phyloP scores from a whole-genome alignment of 2,797 vertebrate genomes.

The Rousettus madagascariensis region DNA sequence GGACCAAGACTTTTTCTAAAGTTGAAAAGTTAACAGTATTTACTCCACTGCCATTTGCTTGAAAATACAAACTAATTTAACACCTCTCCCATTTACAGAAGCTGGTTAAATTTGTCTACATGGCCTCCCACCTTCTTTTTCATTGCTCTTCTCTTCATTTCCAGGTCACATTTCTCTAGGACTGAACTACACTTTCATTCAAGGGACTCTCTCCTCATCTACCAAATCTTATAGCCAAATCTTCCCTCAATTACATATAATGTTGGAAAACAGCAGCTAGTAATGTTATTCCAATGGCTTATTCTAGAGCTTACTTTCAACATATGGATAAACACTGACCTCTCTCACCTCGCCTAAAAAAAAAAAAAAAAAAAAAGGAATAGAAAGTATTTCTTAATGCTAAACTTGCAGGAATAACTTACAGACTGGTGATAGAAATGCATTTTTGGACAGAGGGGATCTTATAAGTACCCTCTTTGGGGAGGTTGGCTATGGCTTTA shows the following conservation, averaged over 20 bases:
- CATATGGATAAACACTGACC: background rate
- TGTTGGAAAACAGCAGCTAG: background rate
- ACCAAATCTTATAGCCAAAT: background rate
- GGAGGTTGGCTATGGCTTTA: background rate
- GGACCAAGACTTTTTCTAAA: background rate
- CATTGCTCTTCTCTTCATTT: background rate
- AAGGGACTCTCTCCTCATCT: background rate
- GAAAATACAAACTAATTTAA: constrained; percentile 46
- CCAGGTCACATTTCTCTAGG: background rate
- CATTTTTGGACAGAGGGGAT: background rate
- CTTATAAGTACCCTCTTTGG: background rate
- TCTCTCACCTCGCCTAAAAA: background rate
- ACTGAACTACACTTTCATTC: background rate
- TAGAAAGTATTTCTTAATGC: background rate
- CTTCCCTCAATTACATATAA: background rate
- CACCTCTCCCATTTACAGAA: background rate
- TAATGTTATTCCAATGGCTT: background rate
- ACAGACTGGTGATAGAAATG: background rate
- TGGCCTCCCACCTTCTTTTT: background rate
- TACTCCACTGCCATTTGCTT: background rate
- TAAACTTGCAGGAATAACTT: background rate
- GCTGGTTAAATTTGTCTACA: background rate
- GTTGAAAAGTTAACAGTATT: background rate
- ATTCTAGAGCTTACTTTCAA: constrained; percentile 1
- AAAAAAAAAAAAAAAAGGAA: background rate